phyloP scores from a whole-genome alignment of 2,113 vertebrate genomes.

The Bos indicus region DNA sequence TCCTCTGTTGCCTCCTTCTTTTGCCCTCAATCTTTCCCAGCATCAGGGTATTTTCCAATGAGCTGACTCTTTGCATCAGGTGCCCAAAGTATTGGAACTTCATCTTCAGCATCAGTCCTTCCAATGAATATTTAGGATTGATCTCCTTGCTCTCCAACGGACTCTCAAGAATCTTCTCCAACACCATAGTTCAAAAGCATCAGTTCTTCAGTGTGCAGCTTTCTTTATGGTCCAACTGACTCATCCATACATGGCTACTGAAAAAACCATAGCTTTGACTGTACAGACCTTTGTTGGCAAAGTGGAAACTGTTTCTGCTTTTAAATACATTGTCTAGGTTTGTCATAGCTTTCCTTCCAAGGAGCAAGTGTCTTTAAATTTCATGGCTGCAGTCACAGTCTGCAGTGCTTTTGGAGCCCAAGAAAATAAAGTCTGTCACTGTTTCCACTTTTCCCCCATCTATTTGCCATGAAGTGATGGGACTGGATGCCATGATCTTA shows the following conservation, averaged over 20 bases:
- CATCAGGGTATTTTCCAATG: not conserved
- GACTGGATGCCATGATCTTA: not conserved
- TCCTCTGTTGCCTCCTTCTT: not conserved
- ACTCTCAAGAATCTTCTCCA: not conserved
- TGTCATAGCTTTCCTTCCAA: not conserved
- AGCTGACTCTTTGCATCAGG: not conserved
- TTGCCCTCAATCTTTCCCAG: not conserved
- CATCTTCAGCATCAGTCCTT: not conserved
- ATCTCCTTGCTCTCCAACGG: not conserved
- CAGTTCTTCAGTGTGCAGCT: not conserved
- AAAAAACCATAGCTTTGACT: not conserved
- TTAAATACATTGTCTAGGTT: not conserved
- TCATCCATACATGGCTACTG: not conserved
- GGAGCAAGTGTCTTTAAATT: not conserved
- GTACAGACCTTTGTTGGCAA: not conserved
- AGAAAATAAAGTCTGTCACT: not conserved
- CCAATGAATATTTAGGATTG: not conserved
- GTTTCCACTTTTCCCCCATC: not conserved
- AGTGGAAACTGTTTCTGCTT: not conserved
- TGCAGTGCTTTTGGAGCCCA: not conserved
- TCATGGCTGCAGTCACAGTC: not conserved
- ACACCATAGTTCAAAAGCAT: not conserved
- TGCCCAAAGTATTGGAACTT: not conserved
- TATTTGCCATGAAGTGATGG: not conserved
- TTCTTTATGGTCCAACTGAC: not conserved